These are phyloP conservation scores for Caenorhabditis latens DNA, from an alignment of 1,140 invertebrate species.

Conservation along the genomic window DNA sequence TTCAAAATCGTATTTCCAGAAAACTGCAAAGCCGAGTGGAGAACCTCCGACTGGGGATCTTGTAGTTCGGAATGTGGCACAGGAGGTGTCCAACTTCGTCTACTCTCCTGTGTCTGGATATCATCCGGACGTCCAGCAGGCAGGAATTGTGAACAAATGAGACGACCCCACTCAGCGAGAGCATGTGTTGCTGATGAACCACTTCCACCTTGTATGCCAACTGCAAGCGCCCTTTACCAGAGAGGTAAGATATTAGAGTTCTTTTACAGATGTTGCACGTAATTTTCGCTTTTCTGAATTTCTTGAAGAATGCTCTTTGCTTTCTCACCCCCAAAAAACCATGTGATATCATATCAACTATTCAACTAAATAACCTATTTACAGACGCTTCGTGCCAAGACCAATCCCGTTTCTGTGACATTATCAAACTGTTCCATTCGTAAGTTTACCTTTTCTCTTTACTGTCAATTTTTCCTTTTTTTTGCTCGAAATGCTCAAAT, in stretches of 20 bases:
- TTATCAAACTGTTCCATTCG: constrained; percentile 67
- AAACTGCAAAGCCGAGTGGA: constrained; percentile 66
- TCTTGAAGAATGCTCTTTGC: too few species aligned
- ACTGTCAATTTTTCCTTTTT: not conserved
- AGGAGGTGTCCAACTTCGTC: constrained; percentile 63
- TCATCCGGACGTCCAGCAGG: constrained; percentile 64
- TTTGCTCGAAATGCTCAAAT: not conserved
- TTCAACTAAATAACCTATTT: not conserved
- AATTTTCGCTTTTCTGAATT: too few species aligned
- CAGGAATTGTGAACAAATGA: constrained; percentile 59
- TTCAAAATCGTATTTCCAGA: constrained; percentile 27
- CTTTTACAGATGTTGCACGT: not conserved
- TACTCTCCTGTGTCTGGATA: constrained; percentile 64
- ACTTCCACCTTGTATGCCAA: constrained; percentile 55
- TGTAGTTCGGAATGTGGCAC: constrained; percentile 62
- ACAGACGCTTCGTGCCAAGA: constrained; percentile 64
- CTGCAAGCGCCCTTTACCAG: constrained; percentile 53
- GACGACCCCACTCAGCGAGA: constrained; percentile 61
- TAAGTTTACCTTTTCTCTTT: constrained; percentile 49
- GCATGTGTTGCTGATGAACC: constrained; percentile 48
- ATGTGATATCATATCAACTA: not conserved
- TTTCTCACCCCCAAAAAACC: too few species aligned
- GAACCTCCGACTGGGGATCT: constrained; percentile 63
- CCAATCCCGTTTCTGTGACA: constrained; percentile 66
- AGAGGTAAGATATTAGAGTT: not conserved